Base-by-base conservation (phyloP, 2,797 vertebrate genomes). In the Nasua narica region DNA sequence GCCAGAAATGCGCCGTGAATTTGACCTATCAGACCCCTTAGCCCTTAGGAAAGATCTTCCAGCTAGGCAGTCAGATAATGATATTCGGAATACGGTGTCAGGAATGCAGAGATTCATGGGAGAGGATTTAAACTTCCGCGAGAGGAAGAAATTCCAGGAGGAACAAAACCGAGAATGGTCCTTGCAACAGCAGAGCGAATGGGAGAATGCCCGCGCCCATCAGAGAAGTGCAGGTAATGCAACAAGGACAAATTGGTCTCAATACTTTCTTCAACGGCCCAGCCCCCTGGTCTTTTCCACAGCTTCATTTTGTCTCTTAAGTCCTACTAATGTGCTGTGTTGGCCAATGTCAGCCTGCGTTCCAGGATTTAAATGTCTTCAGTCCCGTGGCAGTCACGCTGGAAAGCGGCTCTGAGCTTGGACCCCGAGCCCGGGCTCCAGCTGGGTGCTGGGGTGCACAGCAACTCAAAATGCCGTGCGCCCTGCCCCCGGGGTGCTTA, bases 111-210 rank as follows among this genome's bases (percentile, higher is more conserved):
- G 98, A 37, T 99, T 99, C 90, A 40, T 98, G 96, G 99, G 99
- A 12, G 99, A 99, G 97, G 99, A 99, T 92, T 97, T 98, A 19
- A 98, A 98, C 70, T 93, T 96, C 21, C 5, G 35, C 4, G 87
- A 98, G 77, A 98, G 99, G 62, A 97, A 72, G 96, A 99, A 96
- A 96, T 99, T 98, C 74, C 99, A 99, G 97, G 98, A 98, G 97
- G 99, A 99, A 90, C 99, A 99, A 97, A 98, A 99, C 60, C 98
- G 99, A 56, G 98, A 98, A 32, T 99, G 99, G 99, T 98, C 97
- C 85, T 87, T 98, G 86, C 99, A 99, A 67, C 99, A 99, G 94
- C 99, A 99, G 58, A 96, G 96, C 0, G 99, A 99, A 5, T 95
- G 62, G 95, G 96, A 98, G 32, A 92, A 91, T 27, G 98, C 98